Evolutionary conservation across 2,797 vertebrate species (phyloP).

Genomic region (Loris lydekkerianus): DNA sequence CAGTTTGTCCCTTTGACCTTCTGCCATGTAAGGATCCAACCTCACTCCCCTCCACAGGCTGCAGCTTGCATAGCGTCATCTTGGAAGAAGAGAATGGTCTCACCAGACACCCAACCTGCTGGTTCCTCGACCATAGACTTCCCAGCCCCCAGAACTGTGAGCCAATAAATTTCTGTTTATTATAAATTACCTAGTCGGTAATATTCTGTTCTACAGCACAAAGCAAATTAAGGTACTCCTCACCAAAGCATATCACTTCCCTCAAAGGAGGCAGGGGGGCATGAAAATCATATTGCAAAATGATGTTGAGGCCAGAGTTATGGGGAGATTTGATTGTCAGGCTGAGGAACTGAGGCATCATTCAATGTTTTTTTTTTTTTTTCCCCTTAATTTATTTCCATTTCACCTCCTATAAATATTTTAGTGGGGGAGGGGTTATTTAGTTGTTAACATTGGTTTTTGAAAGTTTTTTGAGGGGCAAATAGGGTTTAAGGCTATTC

Average conservation of each 20-base stretch:
- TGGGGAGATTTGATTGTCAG: not conserved
- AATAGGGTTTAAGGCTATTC: not conserved
- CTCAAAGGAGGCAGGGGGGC: not conserved
- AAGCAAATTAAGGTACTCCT: not conserved
- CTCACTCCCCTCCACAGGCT: not conserved
- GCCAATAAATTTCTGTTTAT: not conserved
- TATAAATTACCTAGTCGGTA: not conserved
- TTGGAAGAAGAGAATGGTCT: not conserved
- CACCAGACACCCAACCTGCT: not conserved
- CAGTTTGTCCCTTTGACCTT: not conserved
- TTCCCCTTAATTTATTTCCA: conserved; percentile 19
- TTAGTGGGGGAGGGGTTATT: conserved; percentile 17
- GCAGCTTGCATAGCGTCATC: accelerated
- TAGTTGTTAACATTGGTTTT: not conserved
- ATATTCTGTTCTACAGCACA: not conserved
- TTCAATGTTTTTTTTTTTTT: conserved; percentile 37
- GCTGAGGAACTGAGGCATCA: not conserved
- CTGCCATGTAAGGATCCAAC: not conserved
- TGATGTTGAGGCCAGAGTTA: not conserved
- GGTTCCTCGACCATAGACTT: not conserved
- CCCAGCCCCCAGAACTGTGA: not conserved
- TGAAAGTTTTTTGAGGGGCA: not conserved
- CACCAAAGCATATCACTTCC: not conserved
- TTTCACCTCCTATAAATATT: conserved; percentile 1
- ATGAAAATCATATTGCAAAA: conserved; percentile 16